Conservation (phyloP, 1,140 invertebrate genomes). For the Eurosta solidaginis region DNA sequence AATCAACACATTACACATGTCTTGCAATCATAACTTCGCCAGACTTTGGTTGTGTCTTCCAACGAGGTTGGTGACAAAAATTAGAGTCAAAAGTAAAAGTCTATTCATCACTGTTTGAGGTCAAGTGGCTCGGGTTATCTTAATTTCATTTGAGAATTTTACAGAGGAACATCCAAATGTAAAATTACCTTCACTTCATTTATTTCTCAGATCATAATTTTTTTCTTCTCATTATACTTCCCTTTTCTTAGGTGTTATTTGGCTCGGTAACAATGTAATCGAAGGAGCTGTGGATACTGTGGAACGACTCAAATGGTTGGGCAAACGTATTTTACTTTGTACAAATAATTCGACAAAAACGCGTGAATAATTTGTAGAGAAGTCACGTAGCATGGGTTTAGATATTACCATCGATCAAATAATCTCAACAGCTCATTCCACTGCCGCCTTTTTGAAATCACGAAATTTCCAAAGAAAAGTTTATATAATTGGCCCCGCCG, state of each 20-base stretch:
- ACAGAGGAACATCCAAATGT: no score
- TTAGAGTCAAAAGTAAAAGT: no score
- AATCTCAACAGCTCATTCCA: conserved; percentile 81
- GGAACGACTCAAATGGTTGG: conserved; percentile 70
- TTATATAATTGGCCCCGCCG: conserved; percentile 83
- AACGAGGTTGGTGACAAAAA: no score
- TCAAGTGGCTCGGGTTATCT: no score
- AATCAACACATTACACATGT: no score
- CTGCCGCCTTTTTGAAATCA: conserved; percentile 79
- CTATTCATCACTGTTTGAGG: no score
- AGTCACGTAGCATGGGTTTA: conserved; percentile 78
- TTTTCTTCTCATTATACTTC: neutral
- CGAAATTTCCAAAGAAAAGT: conserved; percentile 79
- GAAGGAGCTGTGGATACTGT: conserved; percentile 72
- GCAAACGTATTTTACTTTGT: conserved; percentile 87
- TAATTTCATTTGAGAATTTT: no score
- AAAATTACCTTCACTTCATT: neutral
- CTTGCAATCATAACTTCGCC: no score
- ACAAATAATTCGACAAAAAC: conserved; percentile 95
- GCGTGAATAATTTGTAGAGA: conserved; percentile 75
- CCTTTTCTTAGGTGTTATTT: conserved; percentile 74
- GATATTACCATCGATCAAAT: conserved; percentile 75
- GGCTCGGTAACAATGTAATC: conserved; percentile 75
- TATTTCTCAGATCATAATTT: neutral
- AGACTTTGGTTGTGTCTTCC: no score